A percentile compares a stretch with the other conserved stretches of the same genome.
Evolutionary conservation across 1,140 invertebrate genomes (phyloP).

Genomic region (Cotesia glomerata): DNA sequence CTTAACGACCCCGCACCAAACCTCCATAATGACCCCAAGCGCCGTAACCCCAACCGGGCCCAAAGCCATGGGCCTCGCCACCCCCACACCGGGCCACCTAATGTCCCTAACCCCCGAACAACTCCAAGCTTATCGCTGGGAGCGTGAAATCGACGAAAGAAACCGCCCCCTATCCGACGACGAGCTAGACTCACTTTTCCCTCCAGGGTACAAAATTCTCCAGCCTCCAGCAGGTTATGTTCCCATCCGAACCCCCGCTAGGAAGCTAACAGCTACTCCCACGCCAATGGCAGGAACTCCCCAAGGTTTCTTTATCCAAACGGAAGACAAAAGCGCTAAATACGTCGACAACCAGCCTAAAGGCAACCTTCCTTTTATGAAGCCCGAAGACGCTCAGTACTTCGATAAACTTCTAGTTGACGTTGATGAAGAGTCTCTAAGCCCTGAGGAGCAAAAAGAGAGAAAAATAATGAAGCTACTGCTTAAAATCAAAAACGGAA

Average conservation of each 20-base stretch:
- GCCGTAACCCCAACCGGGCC: constrained; percentile 88
- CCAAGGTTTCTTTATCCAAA: constrained; percentile 95
- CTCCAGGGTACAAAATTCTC: constrained; percentile 96
- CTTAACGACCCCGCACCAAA: constrained; percentile 69
- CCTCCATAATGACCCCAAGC: constrained; percentile 68
- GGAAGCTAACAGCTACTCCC: constrained; percentile 96
- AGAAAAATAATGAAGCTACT: constrained; percentile 98
- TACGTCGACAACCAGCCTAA: constrained; percentile 97
- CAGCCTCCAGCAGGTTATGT: constrained; percentile 95
- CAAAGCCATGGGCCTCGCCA: constrained; percentile 97
- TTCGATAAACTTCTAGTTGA: constrained; percentile 98
- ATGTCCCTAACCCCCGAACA: constrained; percentile 99
- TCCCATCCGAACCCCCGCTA: constrained; percentile 95
- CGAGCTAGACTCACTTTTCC: constrained; percentile 96
- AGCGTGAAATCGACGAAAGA: constrained; percentile 97
- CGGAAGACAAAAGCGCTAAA: constrained; percentile 83
- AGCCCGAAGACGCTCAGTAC: constrained; percentile 99
- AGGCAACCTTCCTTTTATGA: constrained; percentile 96
- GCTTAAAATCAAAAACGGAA: constrained; percentile 99
- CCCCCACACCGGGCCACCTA: constrained; percentile 93
- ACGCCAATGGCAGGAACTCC: constrained; percentile 94
- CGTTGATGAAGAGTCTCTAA: constrained; percentile 95
- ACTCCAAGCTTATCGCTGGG: constrained; percentile 97
- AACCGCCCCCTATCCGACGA: constrained; percentile 96
- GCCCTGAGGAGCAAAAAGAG: constrained; percentile 97